Percentiles rank a stretch among this genome's conserved stretches.
Conservation (phyloP, 53 echinoderm and acorn worm species). For the Patiria pectinifera region DNA sequence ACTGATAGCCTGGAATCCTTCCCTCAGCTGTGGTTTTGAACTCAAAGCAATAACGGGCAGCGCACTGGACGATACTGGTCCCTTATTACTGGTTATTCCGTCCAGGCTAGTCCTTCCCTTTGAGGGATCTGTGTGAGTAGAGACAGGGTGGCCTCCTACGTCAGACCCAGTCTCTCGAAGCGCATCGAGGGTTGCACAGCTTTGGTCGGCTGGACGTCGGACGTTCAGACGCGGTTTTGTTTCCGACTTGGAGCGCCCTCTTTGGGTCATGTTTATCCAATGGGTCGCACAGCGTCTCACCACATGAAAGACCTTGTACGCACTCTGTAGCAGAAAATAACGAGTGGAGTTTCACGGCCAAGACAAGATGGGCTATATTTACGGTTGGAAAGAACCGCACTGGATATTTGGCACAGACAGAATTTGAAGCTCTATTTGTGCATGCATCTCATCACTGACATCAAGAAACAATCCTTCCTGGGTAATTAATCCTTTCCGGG, state of each 20-base stretch:
- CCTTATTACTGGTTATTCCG: not conserved
- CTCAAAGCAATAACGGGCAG: slow-evolving; percentile 33
- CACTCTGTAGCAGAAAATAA: slow-evolving; percentile 57
- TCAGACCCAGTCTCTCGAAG: not conserved
- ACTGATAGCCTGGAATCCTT: slow-evolving; percentile 42
- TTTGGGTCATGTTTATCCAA: slow-evolving; percentile 78
- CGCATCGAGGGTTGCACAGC: not conserved
- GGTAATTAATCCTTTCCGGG: too few species aligned
- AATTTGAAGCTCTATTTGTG: not conserved
- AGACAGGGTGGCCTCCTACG: not conserved
- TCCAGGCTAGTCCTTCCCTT: slow-evolving; percentile 16
- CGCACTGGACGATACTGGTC: not conserved
- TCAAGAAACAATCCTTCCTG: too few species aligned
- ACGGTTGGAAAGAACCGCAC: not conserved
- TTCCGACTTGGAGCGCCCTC: not conserved
- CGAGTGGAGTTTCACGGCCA: not conserved
- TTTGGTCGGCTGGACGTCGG: not conserved
- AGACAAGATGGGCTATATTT: not conserved
- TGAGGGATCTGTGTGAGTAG: not conserved
- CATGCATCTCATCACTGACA: too few species aligned
- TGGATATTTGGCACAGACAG: not conserved
- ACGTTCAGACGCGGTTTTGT: not conserved
- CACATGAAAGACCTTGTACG: slow-evolving; percentile 74
- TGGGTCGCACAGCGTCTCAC: slow-evolving; percentile 84
- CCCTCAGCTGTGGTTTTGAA: slow-evolving; percentile 9